Evolutionary conservation across 2,888 invertebrate genomes (phyloP), one percentile per base, ranked within the genome.

Genomic region (Melieria picta): DNA sequence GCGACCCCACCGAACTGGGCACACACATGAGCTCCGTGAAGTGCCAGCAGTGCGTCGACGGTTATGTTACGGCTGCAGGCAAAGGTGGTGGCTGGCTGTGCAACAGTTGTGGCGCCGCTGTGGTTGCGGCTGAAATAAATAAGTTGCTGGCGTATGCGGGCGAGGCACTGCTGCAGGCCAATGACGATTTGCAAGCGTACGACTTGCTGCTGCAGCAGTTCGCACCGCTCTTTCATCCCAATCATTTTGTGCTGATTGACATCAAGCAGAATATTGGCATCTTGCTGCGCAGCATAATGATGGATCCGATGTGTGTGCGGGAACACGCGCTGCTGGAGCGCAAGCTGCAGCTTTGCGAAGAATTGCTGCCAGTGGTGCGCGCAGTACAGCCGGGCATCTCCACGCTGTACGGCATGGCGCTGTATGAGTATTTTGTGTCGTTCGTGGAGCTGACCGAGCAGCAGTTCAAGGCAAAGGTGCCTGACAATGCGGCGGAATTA

Each of bases 341-440:
- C 62, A 93, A 93, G 85, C 87, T 92, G 45, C 88, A 90, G 65
- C 82, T 93, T 1, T 93, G 93, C 78, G 87, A 88, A 42, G 91
- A 93, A 77, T 82, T 94, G 65, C 81, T 93, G 65, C 88, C 89
- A 0, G 89, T 94, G 0, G 85, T 93, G 7, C 90, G 91, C 65
- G 89, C 89, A 10, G 86, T 94, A 0, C 91, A 92, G 74, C 94
- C 94, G 0, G 86, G 86, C 9, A 79, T 86, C 56, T 86, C 87
- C 4, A 83, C 86, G 74, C 72, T 86, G 0, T 85, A 84, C 90
- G 94, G 92, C 9, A 91, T 94, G 65, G 90, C 93, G 6, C 82
- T 94, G 66, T 94, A 94, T 77, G 94, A 95, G 85, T 88, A 94
- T 74, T 91, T 94, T 80, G 88, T 90, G 42, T 90, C 93, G 0